A percentile compares a stretch with the other conserved stretches of the same genome.
Evolutionary conservation across 2,888 invertebrate genomes (phyloP).

Genomic region (Quadriops clusia): DNA sequence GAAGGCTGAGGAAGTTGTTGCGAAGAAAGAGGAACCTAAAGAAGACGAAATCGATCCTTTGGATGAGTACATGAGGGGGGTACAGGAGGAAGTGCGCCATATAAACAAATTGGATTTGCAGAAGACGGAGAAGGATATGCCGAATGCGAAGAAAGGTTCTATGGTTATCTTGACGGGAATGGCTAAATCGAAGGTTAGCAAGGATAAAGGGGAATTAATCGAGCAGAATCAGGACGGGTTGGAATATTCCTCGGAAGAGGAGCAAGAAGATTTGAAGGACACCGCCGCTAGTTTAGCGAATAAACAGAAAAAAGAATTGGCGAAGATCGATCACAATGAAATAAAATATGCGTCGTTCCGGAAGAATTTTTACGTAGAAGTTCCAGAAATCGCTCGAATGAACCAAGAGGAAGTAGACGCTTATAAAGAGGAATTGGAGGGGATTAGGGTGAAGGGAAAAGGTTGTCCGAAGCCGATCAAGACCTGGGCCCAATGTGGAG

Average conservation of each 20-base stretch:
- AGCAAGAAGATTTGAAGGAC: conserved; percentile 86
- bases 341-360: conserved; percentile 82
- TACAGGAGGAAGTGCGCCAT: conserved; percentile 71
- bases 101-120: conserved; percentile 61
- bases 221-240: conserved; percentile 97
- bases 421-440: conserved; percentile 83
- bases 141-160: conserved; percentile 42
- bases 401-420: conserved; percentile 74
- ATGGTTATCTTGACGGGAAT: conserved; percentile 76
- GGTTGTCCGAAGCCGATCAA: conserved; percentile 92
- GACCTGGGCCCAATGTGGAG: conserved; percentile 97
- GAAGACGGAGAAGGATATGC: conserved; percentile 34
- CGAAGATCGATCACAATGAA: conserved; percentile 81
- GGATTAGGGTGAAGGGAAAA: conserved; percentile 91
- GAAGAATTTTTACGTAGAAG: conserved; percentile 96
- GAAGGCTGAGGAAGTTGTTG: conserved; percentile 20
- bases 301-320: conserved; percentile 84
- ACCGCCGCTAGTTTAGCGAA: conserved; percentile 80
- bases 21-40: conserved; percentile 20
- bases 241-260: conserved; percentile 96
- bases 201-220: conserved; percentile 93
- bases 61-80: conserved; percentile 92
- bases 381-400: conserved; percentile 89
- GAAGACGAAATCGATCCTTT: conserved; percentile 88
- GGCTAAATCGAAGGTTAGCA: conserved; percentile 65